These are phyloP conservation scores for Dreissena polymorpha DNA, from an alignment of 1,140 invertebrate species.

Conservation along the genomic window DNA sequence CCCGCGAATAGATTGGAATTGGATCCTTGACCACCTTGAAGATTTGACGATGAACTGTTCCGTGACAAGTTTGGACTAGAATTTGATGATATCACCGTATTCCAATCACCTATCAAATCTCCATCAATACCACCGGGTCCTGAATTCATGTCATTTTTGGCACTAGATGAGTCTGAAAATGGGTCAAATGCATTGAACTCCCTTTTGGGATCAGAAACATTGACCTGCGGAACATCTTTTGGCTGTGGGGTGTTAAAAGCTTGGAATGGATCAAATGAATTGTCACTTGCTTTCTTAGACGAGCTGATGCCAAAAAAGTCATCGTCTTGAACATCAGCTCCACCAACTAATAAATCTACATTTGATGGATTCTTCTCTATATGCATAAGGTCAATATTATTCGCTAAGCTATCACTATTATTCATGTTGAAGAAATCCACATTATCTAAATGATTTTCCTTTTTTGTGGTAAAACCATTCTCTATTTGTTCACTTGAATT, in stretches of 20 bases:
- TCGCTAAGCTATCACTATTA: slow-evolving; percentile 52
- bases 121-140: slow-evolving; percentile 44
- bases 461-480: slow-evolving; percentile 13
- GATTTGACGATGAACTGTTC: slow-evolving; percentile 61
- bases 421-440: slow-evolving; percentile 69
- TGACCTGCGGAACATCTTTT: slow-evolving; percentile 30
- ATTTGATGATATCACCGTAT: slow-evolving; percentile 51
- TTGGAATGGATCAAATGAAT: slow-evolving; percentile 72
- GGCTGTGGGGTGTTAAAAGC: slow-evolving; percentile 44
- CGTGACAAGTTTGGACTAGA: slow-evolving; percentile 57
- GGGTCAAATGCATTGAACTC: slow-evolving; percentile 60
- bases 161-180: slow-evolving; percentile 38
- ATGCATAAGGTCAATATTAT: slow-evolving; percentile 66
- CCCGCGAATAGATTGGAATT: neutral
- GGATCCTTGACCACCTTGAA: slow-evolving; percentile 18
- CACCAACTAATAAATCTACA: slow-evolving; percentile 84
- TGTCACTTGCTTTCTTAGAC: slow-evolving; percentile 35
- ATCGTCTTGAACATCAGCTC: slow-evolving; percentile 9
- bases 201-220: slow-evolving; percentile 24
- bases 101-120: slow-evolving; percentile 76
- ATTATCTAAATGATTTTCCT: slow-evolving; percentile 26
- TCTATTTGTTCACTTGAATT: slow-evolving; percentile 36
- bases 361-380: slow-evolving; percentile 75
- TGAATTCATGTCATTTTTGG: slow-evolving; percentile 6
- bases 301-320: neutral